Base-by-base conservation (phyloP, 2,888 invertebrate species). In the Nematopogon swammerdamellus region DNA sequence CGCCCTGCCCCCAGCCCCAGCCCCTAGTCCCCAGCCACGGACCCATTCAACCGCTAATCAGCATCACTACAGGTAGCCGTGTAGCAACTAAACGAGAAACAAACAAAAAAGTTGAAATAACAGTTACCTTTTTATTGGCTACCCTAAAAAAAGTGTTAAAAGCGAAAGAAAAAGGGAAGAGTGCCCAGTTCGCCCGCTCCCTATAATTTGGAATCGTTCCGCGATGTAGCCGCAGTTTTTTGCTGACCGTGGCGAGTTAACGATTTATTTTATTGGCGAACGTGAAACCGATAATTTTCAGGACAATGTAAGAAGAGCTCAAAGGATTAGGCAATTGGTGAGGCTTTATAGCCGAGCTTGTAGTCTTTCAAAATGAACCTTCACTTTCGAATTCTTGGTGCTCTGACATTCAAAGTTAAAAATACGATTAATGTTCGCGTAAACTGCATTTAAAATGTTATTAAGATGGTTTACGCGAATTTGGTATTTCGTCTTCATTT, bases 11-110 rank as follows among this genome's bases (percentile, higher is more conserved):
- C n/a, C n/a, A n/a, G n/a, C n/a, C n/a, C n/a, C n/a, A n/a, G n/a
- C n/a, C n/a, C n/a, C n/a, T n/a, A n/a, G n/a, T n/a, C n/a, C n/a
- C n/a, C n/a, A n/a, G n/a, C n/a, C n/a, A n/a, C n/a, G n/a, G n/a
- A n/a, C n/a, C n/a, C n/a, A n/a, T n/a, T 25, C 4, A 25, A 25
- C 25, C 25, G 25, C 25, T 25, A 25, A 25, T 25, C 25, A 25
- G 25, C 25, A 63, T 60, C 59, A 58, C 57, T 59, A 61, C 50
- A 63, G 64, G 68, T 66, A 66, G 65, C 66, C 64, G 67, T 68
- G 65, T 67, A 58, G 54, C 61, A 56, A 61, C 60, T 62, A 61
- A 61, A 56, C 58, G 59, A 58, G 54, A 58, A 56, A 56, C 55
- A 58, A 58, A 58, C 57, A 56, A 58, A 58, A 58, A 58, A 54